Percentiles rank a stretch among this genome's conserved stretches.
Conservation (phyloP, 2,797 vertebrate genomes). For the Tragopan temminckii region DNA sequence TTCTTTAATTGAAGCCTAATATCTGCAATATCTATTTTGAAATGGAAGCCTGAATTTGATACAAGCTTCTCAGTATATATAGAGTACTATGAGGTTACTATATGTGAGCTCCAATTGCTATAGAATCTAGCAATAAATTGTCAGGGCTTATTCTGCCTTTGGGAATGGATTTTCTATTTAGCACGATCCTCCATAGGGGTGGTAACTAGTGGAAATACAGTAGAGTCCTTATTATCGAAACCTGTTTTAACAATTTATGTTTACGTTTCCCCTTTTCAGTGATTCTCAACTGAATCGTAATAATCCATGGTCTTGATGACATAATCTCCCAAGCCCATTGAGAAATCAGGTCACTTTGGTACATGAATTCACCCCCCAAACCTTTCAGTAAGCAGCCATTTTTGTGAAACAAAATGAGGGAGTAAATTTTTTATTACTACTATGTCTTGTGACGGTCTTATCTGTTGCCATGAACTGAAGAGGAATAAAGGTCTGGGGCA, state of each 20-base stretch:
- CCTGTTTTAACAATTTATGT: neutral
- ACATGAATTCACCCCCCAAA: conserved; percentile 15
- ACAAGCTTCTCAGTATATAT: conserved; percentile 72
- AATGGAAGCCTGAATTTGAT: conserved; percentile 74
- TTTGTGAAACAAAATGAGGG: conserved; percentile 6
- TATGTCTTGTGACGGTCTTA: neutral
- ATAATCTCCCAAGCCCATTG: neutral
- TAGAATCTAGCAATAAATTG: conserved; percentile 76
- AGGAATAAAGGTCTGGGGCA: neutral
- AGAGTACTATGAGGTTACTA: conserved; percentile 69
- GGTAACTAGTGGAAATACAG: conserved; percentile 48
- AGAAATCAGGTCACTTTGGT: neutral
- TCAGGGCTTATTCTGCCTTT: conserved; percentile 61
- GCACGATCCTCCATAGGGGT: conserved; percentile 53
- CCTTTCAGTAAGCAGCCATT: neutral
- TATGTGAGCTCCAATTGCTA: conserved; percentile 67
- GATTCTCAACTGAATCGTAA: neutral
- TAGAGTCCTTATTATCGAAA: conserved; percentile 9
- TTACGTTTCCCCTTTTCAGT: neutral
- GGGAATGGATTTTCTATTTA: conserved; percentile 67
- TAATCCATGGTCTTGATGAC: neutral
- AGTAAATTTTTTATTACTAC: conserved; percentile 22
- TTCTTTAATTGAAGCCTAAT: conserved; percentile 62
- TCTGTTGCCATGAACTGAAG: neutral
- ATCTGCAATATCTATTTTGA: conserved; percentile 76